Conservation (phyloP, 2,888 invertebrate species). For the Odontocerum albicorne region DNA sequence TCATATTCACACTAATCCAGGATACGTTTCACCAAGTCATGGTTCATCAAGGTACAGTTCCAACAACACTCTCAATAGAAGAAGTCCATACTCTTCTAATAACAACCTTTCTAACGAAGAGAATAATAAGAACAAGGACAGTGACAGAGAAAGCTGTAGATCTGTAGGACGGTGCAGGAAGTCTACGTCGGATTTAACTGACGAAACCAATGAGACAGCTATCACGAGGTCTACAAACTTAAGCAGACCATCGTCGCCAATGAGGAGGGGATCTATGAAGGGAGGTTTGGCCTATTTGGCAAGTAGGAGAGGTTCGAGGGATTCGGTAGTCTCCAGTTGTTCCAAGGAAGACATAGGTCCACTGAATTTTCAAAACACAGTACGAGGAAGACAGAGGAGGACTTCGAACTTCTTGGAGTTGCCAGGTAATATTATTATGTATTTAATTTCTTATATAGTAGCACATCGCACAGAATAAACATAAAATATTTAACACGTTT, state of each 20-base stretch:
- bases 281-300: constrained; percentile 78
- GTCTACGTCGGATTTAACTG: constrained; percentile 77
- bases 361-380: constrained; percentile 76
- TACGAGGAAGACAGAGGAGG: constrained; percentile 74
- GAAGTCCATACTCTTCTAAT: constrained; percentile 52
- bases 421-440: too few relatives aligned
- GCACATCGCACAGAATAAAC: too few relatives aligned
- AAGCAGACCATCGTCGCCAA: constrained; percentile 65
- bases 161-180: constrained; percentile 62
- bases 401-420: constrained; percentile 86
- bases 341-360: constrained; percentile 81
- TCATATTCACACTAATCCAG: constrained; percentile 64
- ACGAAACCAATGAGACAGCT: constrained; percentile 61
- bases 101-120: constrained; percentile 54
- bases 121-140: constrained; percentile 48
- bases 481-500: too few relatives aligned
- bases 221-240: constrained; percentile 63
- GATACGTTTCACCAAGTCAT: constrained; percentile 59
- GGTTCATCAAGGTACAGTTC: constrained; percentile 51
- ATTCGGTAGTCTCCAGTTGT: constrained; percentile 67
- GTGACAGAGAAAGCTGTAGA: constrained; percentile 51
- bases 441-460: too few relatives aligned
- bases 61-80: constrained; percentile 51
- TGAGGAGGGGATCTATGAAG: constrained; percentile 69
- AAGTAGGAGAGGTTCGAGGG: constrained; percentile 83